Evolutionary conservation across 2,797 vertebrate species (phyloP), one percentile per base, ranked within the genome.

Genomic region (Chromis chromis): DNA sequence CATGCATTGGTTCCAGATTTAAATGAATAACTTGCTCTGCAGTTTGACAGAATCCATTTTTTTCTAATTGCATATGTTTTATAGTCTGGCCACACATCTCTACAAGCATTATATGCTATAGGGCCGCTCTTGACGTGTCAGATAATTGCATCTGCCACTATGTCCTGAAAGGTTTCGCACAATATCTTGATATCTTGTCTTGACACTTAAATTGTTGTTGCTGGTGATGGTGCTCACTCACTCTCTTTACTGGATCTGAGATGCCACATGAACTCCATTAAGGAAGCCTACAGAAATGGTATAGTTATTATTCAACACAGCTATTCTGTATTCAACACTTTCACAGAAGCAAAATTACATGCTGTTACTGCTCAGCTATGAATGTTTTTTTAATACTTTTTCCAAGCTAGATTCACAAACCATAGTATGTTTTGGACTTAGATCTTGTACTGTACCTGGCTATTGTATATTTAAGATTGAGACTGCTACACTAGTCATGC

Each of bases 71-170:
- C 16, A 21, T 31, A 55, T 19, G 31, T 44, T 21, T 19, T 54
- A 28, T 39, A 40, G 13, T 65, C 13, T 25, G 39, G 6, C 31
- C 22, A 52, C 25, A 21, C 31, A 31, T 56, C 14, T 48, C 27
- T 49, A 31, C 11, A 25, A 28, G 24, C 22, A 66, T 6, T 56
- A 17, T 42, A 44, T 21, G 65, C 48, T 4, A 40, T 16, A 52
- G 50, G 28, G 48, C 6, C 42, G 3, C 49, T 36, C 48, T 65
- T 36, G 21, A 73, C 16, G 16, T 52, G 33, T 60, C 44, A 46
- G 11, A 59, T 56, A 83, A 79, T 79, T 70, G 56, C 56, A 50
- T 71, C 54, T 52, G 61, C 69, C 48, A 61, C 24, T 60, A 9
- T 74, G 50, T 17, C 60, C 19, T 69, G 36, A 57, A 72, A 49